Evolutionary conservation across 2,113 vertebrate species (phyloP).

Genomic region (Felis chaus): DNA sequence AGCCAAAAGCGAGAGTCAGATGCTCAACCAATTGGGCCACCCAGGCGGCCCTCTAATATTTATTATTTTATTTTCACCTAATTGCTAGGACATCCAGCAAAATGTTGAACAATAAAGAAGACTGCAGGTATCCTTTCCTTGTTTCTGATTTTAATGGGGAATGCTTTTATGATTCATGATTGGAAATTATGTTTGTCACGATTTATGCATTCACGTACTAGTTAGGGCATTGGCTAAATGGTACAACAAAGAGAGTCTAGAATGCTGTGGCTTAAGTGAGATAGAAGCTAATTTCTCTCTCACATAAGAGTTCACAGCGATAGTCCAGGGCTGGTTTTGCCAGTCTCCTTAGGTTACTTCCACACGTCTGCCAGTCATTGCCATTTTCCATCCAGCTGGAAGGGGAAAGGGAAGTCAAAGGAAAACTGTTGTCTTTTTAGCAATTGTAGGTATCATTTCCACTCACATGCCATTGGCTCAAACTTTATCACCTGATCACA

Average conservation of each 20-base stretch:
- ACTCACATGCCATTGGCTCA: not conserved
- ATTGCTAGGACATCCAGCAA: not conserved
- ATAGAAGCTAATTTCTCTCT: not conserved
- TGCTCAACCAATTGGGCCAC: too few species aligned
- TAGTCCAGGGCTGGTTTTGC: not conserved
- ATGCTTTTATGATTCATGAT: not conserved
- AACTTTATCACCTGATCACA: not conserved
- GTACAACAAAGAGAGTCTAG: not conserved
- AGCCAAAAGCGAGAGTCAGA: too few species aligned
- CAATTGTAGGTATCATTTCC: not conserved
- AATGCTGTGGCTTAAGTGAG: not conserved
- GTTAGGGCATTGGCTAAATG: not conserved
- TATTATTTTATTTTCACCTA: conserved; percentile 9
- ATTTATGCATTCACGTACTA: not conserved
- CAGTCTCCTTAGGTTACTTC: not conserved
- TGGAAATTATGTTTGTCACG: not conserved
- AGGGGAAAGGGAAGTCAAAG: not conserved
- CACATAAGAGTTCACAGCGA: not conserved
- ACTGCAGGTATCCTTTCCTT: not conserved
- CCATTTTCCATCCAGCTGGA: not conserved
- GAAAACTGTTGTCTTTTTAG: not conserved
- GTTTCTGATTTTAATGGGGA: not conserved
- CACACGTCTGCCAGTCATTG: not conserved
- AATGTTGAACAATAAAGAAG: not conserved
- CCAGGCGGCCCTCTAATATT: not conserved